A percentile compares a stretch with the other conserved stretches of the same genome.
Evolutionary conservation across 2,113 vertebrate species (phyloP).

Genomic region (Ctenomys sociabilis): DNA sequence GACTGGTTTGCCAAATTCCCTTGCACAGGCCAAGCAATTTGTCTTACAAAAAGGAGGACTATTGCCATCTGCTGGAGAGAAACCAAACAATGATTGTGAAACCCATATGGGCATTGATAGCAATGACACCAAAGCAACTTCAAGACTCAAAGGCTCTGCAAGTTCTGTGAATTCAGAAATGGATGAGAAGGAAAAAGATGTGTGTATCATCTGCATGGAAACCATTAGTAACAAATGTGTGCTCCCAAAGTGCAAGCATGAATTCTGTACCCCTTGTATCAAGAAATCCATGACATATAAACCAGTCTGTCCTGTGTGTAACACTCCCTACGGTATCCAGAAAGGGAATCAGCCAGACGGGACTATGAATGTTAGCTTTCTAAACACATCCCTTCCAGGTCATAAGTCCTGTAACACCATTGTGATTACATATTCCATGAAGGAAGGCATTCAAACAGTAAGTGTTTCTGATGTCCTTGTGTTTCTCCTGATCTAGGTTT

Average conservation of each 20-base stretch:
- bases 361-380: accelerated
- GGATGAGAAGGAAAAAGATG: slow-evolving; percentile 40
- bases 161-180: not conserved
- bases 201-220: slow-evolving; percentile 83
- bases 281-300: slow-evolving; percentile 58
- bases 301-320: slow-evolving; percentile 84
- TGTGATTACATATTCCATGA: slow-evolving; percentile 61
- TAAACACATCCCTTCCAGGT: not conserved
- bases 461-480: slow-evolving; percentile 72
- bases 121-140: not conserved
- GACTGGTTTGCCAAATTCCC: slow-evolving; percentile 66
- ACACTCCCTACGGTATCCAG: slow-evolving; percentile 68
- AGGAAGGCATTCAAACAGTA: slow-evolving; percentile 83
- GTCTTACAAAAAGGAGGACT: not conserved
- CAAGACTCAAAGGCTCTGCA: not conserved
- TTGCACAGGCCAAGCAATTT: slow-evolving; percentile 57
- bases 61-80: not conserved
- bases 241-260: slow-evolving; percentile 85
- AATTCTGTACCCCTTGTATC: slow-evolving; percentile 85
- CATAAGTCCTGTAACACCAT: slow-evolving; percentile 74
- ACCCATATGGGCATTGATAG: not conserved
- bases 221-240: slow-evolving; percentile 72
- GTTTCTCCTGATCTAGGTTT: not conserved
- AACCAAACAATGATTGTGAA: not conserved
- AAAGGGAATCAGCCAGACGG: slow-evolving; percentile 86